Conservation (phyloP, 2,888 invertebrate genomes). For the Mantis religiosa region DNA sequence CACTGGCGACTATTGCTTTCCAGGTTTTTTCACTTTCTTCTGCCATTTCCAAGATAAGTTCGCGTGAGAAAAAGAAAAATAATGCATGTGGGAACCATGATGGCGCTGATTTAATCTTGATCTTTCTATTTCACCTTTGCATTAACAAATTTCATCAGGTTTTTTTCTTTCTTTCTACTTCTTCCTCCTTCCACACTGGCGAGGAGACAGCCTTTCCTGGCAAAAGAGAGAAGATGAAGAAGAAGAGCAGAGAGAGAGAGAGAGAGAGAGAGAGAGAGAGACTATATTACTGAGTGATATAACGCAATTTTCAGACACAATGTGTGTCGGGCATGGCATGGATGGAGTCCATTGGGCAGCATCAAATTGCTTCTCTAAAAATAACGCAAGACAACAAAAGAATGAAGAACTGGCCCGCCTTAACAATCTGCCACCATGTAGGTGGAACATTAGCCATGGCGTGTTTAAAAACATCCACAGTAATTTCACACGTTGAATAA, state of each 20-base stretch:
- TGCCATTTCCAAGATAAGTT: too few relatives aligned
- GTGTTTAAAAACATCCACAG: neutral
- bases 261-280: neutral
- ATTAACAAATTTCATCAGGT: neutral
- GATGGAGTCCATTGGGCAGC: neutral
- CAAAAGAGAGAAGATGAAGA: neutral
- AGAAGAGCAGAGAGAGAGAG: neutral
- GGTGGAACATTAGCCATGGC: neutral
- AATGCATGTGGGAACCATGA: too few relatives aligned
- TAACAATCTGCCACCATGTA: neutral
- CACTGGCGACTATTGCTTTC: too few relatives aligned
- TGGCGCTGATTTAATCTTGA: too few relatives aligned
- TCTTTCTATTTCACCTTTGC: too few relatives aligned
- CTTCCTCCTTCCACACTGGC: neutral
- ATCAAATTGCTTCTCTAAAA: neutral
- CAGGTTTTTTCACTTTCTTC: too few relatives aligned
- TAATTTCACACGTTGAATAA: neutral
- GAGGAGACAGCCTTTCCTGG: neutral
- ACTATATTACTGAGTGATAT: neutral
- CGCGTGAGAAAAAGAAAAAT: too few relatives aligned
- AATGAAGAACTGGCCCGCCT: neutral
- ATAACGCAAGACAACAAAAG: neutral
- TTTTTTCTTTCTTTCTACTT: neutral
- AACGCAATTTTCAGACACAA: neutral
- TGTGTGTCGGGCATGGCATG: neutral